These are phyloP conservation scores for Matsumyia berberina DNA, from an alignment of 2,888 invertebrate species.

Conservation along the genomic window DNA sequence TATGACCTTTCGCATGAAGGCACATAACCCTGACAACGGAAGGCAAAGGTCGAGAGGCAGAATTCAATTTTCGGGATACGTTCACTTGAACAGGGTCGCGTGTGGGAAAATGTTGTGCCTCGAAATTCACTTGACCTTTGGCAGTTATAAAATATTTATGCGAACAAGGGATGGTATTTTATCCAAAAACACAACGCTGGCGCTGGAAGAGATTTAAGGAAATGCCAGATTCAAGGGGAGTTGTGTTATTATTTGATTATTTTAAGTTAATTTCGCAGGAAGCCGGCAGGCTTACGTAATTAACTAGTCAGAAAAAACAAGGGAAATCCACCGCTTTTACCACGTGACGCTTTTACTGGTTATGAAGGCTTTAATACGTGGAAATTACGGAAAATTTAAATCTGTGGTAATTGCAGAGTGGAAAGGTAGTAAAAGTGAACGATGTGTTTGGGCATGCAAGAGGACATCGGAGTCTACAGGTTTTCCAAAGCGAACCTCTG, in stretches of 20 bases:
- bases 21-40: neutral
- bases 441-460: too few species aligned
- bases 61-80: neutral
- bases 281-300: neutral
- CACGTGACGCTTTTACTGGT: too few species aligned
- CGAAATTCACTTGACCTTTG: conserved; percentile 14
- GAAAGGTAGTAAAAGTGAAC: too few species aligned
- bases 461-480: too few species aligned
- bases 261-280: neutral
- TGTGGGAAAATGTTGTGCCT: neutral
- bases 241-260: neutral
- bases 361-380: too few species aligned
- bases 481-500: too few species aligned
- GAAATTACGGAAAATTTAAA: too few species aligned
- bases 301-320: neutral
- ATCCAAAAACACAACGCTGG: neutral
- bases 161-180: too few species aligned
- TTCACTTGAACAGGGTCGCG: neutral
- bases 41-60: conserved; percentile 1
- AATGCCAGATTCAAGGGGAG: neutral
- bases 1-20: conserved; percentile 19
- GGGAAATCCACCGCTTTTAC: too few species aligned
- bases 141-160: conserved; percentile 2
- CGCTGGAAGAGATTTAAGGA: conserved; percentile 6
- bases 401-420: too few species aligned